Conservation (phyloP, 1,140 invertebrate species). For the Aphaenogaster rudis region DNA sequence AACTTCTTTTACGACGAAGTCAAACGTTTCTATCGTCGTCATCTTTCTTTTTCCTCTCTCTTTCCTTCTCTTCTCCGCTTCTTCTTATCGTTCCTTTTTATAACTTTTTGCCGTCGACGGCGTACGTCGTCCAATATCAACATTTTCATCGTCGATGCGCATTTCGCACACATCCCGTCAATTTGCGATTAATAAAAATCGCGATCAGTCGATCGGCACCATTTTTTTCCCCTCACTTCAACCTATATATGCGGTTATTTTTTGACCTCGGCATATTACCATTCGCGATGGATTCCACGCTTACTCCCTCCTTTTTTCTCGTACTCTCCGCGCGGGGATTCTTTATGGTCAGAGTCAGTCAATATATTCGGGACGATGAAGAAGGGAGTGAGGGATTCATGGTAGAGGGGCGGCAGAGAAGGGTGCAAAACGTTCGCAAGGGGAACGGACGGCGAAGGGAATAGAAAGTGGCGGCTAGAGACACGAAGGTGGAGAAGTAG, state of each 20-base stretch:
- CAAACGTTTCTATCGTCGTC: conserved; percentile 8
- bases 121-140: conserved; percentile 22
- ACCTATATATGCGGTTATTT: conserved; percentile 39
- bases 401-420: conserved; percentile 54
- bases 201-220: background rate
- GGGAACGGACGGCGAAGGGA: conserved; percentile 56
- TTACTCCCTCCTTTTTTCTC: conserved; percentile 26
- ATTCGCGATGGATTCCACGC: conserved; percentile 72
- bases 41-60: background rate
- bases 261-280: conserved; percentile 76
- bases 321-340: conserved; percentile 36
- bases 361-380: conserved; percentile 78
- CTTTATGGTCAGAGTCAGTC: conserved; percentile 79
- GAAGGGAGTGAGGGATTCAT: conserved; percentile 65
- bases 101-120: conserved; percentile 9
- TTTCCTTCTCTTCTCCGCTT: background rate
- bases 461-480: conserved; percentile 58
- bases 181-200: conserved; percentile 45
- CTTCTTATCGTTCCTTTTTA: background rate
- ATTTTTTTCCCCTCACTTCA: conserved; percentile 1
- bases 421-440: conserved; percentile 66
- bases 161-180: conserved; percentile 13
- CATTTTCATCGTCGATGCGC: conserved; percentile 39
- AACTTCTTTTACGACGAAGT: conserved; percentile 11
- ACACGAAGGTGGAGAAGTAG: conserved; percentile 46